Conservation (phyloP, 2,797 vertebrate genomes). For the Phrynocephalus vlangalii region DNA sequence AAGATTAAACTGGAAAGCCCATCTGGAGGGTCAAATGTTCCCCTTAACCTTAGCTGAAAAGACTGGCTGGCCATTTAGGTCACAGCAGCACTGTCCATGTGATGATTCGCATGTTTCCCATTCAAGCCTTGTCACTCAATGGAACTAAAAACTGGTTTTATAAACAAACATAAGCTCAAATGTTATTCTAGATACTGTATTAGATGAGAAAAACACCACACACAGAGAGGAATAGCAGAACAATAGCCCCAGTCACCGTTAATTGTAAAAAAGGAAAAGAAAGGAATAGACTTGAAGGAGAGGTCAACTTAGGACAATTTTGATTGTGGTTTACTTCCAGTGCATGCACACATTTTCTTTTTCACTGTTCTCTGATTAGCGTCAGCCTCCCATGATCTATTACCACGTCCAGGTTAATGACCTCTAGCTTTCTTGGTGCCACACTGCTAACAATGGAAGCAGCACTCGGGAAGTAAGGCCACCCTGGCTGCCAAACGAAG, state of each 20-base stretch:
- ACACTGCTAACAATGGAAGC: slow-evolving; percentile 40
- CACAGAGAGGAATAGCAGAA: neutral
- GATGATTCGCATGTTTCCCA: neutral
- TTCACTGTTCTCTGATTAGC: slow-evolving; percentile 23
- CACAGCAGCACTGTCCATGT: neutral
- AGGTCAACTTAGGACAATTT: slow-evolving; percentile 47
- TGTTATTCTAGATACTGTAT: neutral
- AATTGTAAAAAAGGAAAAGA: neutral
- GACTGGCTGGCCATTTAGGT: neutral
- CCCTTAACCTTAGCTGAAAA: neutral
- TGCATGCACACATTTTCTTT: slow-evolving; percentile 12
- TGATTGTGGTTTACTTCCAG: slow-evolving; percentile 16
- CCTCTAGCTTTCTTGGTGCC: slow-evolving; percentile 34
- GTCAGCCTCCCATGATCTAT: slow-evolving; percentile 29
- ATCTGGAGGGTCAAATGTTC: neutral
- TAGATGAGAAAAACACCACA: neutral
- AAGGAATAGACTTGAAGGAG: slow-evolving; percentile 20
- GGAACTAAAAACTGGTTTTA: neutral
- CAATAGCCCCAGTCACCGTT: neutral
- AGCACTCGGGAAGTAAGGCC: slow-evolving; percentile 46
- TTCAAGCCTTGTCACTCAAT: neutral
- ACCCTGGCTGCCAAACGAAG: slow-evolving; percentile 55
- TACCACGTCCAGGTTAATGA: slow-evolving; percentile 62
- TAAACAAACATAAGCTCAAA: neutral
- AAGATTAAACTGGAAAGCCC: neutral